Base-by-base conservation (phyloP, 2,113 vertebrate species). In the Aptenodytes patagonicus region DNA sequence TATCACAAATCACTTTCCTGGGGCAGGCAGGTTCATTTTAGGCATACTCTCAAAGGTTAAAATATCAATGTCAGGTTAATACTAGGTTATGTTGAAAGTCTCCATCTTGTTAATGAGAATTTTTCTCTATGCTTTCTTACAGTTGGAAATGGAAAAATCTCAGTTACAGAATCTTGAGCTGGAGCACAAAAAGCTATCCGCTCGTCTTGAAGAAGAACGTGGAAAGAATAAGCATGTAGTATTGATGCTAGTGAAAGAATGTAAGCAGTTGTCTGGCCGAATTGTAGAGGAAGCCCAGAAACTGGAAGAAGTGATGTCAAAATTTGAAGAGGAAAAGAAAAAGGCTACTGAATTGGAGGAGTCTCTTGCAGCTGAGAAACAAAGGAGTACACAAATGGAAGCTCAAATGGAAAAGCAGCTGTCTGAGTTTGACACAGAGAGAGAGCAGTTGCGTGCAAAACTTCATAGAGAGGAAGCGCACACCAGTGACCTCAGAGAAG, bases 211-310 rank as follows among this genome's bases (percentile, higher is more conserved):
- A 94, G 99, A 99, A 60, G 99, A 99, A 90, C 98, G 99, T 2
- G 98, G 99, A 95, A 99, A 99, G 98, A 99, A 99, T 96, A 99
- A 99, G 90, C 99, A 99, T 15, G 98, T 99, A 47, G 99, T 99
- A 25, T 98, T 99, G 97, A 99, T 99, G 99, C 97, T 99, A 70
- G 99, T 99, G 76, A 99, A 99, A 38, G 99, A 99, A 96, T 99
- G 99, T 92, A 99, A 99, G 90, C 99, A 99, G 97, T 98, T 99
- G 32, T 99, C 99, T 6, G 98, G 99, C 26, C 99, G 98, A 77
- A 98, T 99, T 83, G 98, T 99, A 7, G 99, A 99, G 95, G 99
- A 99, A 97, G 98, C 99, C 20, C 99, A 99, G 98, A 99, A 99
- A 90, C 98, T 99, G 18, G 99, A 99, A 62, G 99, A 99, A 77